phyloP scores from a whole-genome alignment of 2,888 invertebrate genomes.

The Spatulosminthurus flaviceps region DNA sequence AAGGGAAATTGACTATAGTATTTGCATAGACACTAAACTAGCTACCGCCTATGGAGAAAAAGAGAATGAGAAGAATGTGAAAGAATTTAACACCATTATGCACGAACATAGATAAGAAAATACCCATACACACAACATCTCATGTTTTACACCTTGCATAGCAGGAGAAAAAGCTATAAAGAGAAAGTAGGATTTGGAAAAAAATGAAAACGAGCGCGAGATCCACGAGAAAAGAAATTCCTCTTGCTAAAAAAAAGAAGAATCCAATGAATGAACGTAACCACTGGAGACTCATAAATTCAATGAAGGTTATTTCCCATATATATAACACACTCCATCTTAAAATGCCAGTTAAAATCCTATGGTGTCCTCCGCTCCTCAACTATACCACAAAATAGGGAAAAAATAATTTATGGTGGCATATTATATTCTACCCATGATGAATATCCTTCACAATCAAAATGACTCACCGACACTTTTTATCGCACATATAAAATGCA shows the following conservation, averaged over 20 bases:
- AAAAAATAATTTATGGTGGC: too few relatives aligned
- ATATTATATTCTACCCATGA: too few relatives aligned
- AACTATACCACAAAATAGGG: not conserved
- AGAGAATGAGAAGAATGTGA: not conserved
- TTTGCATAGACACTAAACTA: too few relatives aligned
- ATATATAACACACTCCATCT: slow-evolving; percentile 27
- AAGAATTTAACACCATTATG: not conserved
- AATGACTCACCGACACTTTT: too few relatives aligned
- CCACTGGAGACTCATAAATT: slow-evolving; percentile 46
- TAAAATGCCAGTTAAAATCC: slow-evolving; percentile 38
- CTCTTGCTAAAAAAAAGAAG: not conserved
- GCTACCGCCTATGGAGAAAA: not conserved
- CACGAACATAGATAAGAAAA: slow-evolving; percentile 7
- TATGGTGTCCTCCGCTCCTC: slow-evolving; percentile 9
- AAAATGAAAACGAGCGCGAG: not conserved
- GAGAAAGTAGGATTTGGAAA: not conserved
- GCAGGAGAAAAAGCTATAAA: not conserved
- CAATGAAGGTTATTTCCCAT: slow-evolving; percentile 34
- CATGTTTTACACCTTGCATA: not conserved
- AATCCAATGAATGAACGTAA: slow-evolving; percentile 21
- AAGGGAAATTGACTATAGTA: too few relatives aligned
- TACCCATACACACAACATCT: not conserved
- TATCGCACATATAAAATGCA: too few relatives aligned
- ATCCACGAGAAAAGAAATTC: not conserved
- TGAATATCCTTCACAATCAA: too few relatives aligned